These are phyloP conservation scores for Hoplostethus atlanticus DNA, from an alignment of 2,797 vertebrate species.

Conservation along the genomic window DNA sequence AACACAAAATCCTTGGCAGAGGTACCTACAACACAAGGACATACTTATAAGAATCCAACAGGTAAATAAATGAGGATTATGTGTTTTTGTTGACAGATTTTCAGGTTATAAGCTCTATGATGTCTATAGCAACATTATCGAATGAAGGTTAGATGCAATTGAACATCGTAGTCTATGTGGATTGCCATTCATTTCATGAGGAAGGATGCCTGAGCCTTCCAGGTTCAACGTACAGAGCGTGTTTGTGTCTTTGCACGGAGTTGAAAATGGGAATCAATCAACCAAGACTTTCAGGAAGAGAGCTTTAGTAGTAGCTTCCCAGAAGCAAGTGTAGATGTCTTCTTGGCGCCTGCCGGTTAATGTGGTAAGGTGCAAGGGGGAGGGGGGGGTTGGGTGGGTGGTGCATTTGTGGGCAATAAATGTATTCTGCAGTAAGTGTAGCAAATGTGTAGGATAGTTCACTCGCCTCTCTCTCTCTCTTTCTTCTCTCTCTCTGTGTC, in stretches of 20 bases:
- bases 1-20: no score
- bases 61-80: no score
- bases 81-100: no score
- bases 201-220: background rate
- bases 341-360: conserved; percentile 54
- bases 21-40: no score
- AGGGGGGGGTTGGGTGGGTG: conserved; percentile 7
- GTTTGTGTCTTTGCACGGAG: conserved; percentile 30
- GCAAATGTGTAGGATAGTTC: conserved; percentile 22
- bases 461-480: background rate
- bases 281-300: conserved; percentile 58
- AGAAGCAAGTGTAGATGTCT: conserved; percentile 59
- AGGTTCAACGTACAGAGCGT: conserved; percentile 53
- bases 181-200: conserved; percentile 14
- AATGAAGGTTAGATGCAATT: background rate
- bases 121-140: no score
- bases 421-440: conserved; percentile 27
- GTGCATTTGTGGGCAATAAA: conserved; percentile 59
- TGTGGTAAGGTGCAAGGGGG: conserved; percentile 51
- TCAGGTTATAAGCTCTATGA: no score
- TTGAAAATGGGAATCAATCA: conserved; percentile 61
- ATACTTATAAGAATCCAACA: no score
- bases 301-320: conserved; percentile 55
- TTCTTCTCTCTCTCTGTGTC: background rate
- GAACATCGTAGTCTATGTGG: background rate